These are phyloP conservation scores for Tuberolachnus salignus DNA, from an alignment of 2,888 invertebrate species.

Conservation along the genomic window DNA sequence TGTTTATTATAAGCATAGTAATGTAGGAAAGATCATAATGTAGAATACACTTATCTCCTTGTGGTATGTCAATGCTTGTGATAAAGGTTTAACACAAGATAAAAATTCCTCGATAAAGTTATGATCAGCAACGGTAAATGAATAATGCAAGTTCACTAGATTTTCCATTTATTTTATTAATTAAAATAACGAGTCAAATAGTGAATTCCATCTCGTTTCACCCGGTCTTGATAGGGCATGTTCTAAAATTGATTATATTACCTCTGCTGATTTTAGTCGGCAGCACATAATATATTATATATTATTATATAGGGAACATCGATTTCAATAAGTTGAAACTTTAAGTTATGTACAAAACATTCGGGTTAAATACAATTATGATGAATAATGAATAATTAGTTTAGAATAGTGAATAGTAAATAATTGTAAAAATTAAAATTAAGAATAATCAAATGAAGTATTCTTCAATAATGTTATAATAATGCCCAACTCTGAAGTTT, in stretches of 20 bases:
- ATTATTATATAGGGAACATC: too few relatives aligned
- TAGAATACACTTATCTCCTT: slow-evolving; percentile 23
- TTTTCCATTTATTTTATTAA: slow-evolving; percentile 42
- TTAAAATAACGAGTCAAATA: slow-evolving; percentile 49
- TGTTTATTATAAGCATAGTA: slow-evolving; percentile 21
- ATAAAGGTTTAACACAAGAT: slow-evolving; percentile 44
- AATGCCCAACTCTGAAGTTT: too few relatives aligned
- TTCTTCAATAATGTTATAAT: too few relatives aligned
- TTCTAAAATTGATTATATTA: slow-evolving; percentile 43
- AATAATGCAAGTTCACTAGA: slow-evolving; percentile 33
- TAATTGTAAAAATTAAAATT: too few relatives aligned
- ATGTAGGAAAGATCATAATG: neutral
- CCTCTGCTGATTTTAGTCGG: slow-evolving; percentile 29
- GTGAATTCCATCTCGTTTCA: slow-evolving; percentile 48
- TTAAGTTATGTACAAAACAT: too few relatives aligned
- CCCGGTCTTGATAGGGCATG: slow-evolving; percentile 39
- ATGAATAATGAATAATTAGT: too few relatives aligned
- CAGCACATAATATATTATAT: neutral
- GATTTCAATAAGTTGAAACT: too few relatives aligned
- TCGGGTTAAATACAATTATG: too few relatives aligned
- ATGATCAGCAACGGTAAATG: slow-evolving; percentile 39
- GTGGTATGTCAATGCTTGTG: slow-evolving; percentile 36
- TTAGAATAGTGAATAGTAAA: too few relatives aligned
- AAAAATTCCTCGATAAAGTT: slow-evolving; percentile 48
- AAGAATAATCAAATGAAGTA: too few relatives aligned